Percentiles rank a stretch among this genome's conserved stretches.
phyloP scores from a whole-genome alignment of 2,797 vertebrate species.

The Antrozous pallidus region DNA sequence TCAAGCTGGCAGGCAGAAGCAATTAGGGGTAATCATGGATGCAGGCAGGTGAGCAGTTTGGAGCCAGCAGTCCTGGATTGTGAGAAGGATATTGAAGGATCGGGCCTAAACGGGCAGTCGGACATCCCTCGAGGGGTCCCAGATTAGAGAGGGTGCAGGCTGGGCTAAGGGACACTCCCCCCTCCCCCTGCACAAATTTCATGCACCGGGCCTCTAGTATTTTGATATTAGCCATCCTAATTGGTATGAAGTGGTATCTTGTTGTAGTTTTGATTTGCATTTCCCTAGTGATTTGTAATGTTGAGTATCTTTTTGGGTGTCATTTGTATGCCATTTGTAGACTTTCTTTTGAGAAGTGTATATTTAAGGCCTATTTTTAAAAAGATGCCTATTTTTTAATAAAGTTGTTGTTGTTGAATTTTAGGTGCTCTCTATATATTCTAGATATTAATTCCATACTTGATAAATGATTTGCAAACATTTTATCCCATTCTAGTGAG shows the following conservation, averaged over 20 bases:
- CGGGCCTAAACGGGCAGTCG: too few species aligned
- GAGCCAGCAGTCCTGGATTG: too few species aligned
- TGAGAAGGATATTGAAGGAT: too few species aligned
- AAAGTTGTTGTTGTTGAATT: background rate
- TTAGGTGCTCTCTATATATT: background rate
- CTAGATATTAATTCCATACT: background rate
- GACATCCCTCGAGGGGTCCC: too few species aligned
- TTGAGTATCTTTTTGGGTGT: background rate
- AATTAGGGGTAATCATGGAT: too few species aligned
- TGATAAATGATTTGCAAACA: background rate
- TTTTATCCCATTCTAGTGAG: background rate
- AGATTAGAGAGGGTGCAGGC: too few species aligned
- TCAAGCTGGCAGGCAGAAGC: too few species aligned
- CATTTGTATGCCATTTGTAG: constrained; percentile 9
- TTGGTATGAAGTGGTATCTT: background rate
- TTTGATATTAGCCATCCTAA: background rate
- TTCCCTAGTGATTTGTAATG: background rate
- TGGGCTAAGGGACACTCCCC: too few species aligned
- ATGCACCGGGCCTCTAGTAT: too few species aligned
- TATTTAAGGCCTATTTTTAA: background rate
- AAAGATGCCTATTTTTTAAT: background rate
- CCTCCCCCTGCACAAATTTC: too few species aligned
- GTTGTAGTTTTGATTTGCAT: background rate
- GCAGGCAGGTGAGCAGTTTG: too few species aligned
- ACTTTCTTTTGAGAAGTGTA: background rate